Evolutionary conservation across 2,113 vertebrate genomes (phyloP).

Genomic region (Malurus elegans): DNA sequence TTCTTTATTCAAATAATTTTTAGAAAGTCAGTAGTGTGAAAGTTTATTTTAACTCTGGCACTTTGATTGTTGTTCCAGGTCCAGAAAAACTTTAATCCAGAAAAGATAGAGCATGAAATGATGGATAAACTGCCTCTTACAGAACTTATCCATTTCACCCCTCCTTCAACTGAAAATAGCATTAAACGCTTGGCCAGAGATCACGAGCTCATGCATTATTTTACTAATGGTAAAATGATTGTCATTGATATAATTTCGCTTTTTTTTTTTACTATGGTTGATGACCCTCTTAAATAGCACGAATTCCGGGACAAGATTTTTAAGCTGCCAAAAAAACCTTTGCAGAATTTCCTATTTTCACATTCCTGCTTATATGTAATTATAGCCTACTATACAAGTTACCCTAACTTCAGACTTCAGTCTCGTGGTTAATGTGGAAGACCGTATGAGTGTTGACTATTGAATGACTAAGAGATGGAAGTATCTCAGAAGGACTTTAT

Average conservation of each 20-base stretch:
- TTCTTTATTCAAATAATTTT: background rate
- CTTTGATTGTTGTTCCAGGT: conserved; percentile 68
- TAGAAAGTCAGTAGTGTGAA: background rate
- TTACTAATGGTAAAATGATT: conserved; percentile 76
- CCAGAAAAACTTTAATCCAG: conserved; percentile 71
- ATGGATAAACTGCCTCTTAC: conserved; percentile 73
- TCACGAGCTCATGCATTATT: conserved; percentile 86
- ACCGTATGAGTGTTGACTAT: background rate
- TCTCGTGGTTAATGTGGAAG: background rate
- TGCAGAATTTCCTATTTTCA: background rate
- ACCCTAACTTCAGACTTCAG: background rate
- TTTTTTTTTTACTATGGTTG: background rate
- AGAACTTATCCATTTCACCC: conserved; percentile 71
- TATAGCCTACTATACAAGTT: background rate
- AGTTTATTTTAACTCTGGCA: background rate
- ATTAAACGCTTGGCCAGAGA: conserved; percentile 68
- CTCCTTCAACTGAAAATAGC: conserved; percentile 45
- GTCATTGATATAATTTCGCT: background rate
- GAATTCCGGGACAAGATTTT: background rate
- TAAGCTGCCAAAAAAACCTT: background rate
- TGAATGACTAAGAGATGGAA: background rate
- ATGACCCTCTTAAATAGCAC: background rate
- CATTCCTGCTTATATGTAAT: background rate
- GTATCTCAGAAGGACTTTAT: background rate
- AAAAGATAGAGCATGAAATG: conserved; percentile 82